Evolutionary conservation across 1,140 invertebrate genomes (phyloP), one percentile per base, ranked within the genome.

Genomic region (Pseudomyrmex dendroicus): DNA sequence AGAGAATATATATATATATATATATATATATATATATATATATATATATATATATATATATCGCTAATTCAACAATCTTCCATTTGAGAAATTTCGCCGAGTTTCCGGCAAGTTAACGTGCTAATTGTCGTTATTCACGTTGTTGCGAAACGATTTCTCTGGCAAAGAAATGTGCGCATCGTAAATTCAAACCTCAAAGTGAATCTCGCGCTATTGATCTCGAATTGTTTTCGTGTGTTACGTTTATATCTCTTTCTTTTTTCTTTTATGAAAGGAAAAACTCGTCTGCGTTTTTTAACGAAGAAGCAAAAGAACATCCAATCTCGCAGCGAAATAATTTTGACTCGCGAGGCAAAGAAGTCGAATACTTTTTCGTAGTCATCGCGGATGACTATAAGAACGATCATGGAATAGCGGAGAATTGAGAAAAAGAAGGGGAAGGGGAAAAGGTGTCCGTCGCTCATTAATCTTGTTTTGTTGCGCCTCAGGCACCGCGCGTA

Each of bases 401-500:
- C 74, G 73, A 83, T 73, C 48, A 9, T 56, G 66, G 10, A 52
- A 13, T 68, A 59, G 82, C 62, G 54, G 54, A 76, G 35, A 67
- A 68, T 68, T 13, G 22, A 70, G 57, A 35, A 35, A 5, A 1
- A 7, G 7, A 35, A 35, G 0, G 22, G 57, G 57, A 35, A 5
- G 7, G 0, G 35, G 35, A 35, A 35, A 35, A 35, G 50, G 12
- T 74, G 59, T 61, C 66, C 17, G 25, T 63, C 52, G 74, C 76
- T 89, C 86, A 82, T 89, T 87, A 87, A 89, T 89, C 85, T 89
- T 87, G 85, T 76, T 89, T 89, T 89, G 85, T 87, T 89, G 76
- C 61, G 76, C 70, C 61, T 85, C 12, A 15, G 54, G 56, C 50
- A 35, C 35, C 5, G 35, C 83, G 82, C 74, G 54, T 77, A 72